Evolutionary conservation across 2,113 vertebrate genomes (phyloP), one percentile per base, ranked within the genome.

Genomic region (Otis tarda): DNA sequence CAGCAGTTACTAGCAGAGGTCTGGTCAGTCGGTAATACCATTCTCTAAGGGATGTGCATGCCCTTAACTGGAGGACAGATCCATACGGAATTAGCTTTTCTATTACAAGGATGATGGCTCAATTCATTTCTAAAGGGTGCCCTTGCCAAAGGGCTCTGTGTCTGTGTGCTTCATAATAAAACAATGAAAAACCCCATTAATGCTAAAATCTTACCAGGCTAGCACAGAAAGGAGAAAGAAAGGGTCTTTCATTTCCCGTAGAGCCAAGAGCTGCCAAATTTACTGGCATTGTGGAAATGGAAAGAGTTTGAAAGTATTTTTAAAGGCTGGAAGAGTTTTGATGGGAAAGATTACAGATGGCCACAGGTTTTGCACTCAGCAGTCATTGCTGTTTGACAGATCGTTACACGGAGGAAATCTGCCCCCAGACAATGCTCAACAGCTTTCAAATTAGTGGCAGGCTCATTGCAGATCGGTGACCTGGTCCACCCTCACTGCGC

Each of bases 31-130:
- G 2, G 49, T 47, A 68, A 64, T 49, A 53, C 75, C 68, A n/a
- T 73, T 84, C 79, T 82, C 75, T 73, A 47, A 83, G 83, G 50
- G 82, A 69, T 49, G 14, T 57, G n/a, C 41, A 22, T 73, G 90
- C 82, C 90, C 76, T 92, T 47, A 83, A 74, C 47, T 50, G 61
- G 76, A 83, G 73, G 80, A 80, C 59, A 81, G 91, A 92, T 90
- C 89, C 83, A 86, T 94, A 86, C 39, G 59, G 73, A 86, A 95
- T 95, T 92, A 93, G 43, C 56, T 96, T 94, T 93, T 69, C 91
- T 93, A 55, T 90, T 89, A 69, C 16, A 56, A 90, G 86, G 76
- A 73, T 70, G 64, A 60, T 77, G 68, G 87, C 71, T 90, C 79
- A 53, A 90, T 93, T 94, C 96, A 74, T 92, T 94, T 90, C 79